Evolutionary conservation across 2,888 invertebrate species (phyloP), one percentile per base, ranked within the genome.

Genomic region (Acanthoscelides obtectus): DNA sequence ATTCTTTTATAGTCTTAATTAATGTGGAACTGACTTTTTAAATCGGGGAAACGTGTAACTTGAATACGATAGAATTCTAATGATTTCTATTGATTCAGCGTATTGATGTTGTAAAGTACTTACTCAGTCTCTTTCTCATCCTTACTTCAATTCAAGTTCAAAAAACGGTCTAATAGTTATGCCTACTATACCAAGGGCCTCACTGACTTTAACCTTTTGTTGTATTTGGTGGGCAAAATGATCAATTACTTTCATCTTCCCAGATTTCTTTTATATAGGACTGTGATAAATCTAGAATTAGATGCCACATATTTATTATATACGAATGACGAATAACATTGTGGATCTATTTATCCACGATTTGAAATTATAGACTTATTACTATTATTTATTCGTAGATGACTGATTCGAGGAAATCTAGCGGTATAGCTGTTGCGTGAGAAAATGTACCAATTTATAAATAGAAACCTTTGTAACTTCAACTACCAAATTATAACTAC

Each of bases 231-330:
- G 45, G 45, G 45, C 45, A 45, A 45, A 45, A 45, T 45, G 3
- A 45, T 45, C 45, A 45, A 45, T 45, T 45, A 45, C 45, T 12
- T 45, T 1, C 17, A 66, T 66, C 68, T 68, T 68, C 45, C 68
- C 68, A 22, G 25, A 45, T n/a, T 21, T 68, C 17, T 25, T 66
- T 68, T 68, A 69, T 73, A 76, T 75, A 75, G 71, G 74, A 75
- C 75, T 76, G 76, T 75, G 76, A 76, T 76, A 76, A 66, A 73
- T 74, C 74, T 76, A 76, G 76, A 74, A 69, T 70, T 76, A 76
- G 76, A 76, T 76, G 75, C 76, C 75, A 76, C 76, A 75, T 76
- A 75, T 76, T 76, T 75, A 75, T 76, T 76, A 76, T 71, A 74
- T 64, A 25, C 67, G 71, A 72, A 73, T 66, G 71, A 72, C 69